Evolutionary conservation across 2,888 invertebrate species (phyloP).

Genomic region (Plebejus argus): DNA sequence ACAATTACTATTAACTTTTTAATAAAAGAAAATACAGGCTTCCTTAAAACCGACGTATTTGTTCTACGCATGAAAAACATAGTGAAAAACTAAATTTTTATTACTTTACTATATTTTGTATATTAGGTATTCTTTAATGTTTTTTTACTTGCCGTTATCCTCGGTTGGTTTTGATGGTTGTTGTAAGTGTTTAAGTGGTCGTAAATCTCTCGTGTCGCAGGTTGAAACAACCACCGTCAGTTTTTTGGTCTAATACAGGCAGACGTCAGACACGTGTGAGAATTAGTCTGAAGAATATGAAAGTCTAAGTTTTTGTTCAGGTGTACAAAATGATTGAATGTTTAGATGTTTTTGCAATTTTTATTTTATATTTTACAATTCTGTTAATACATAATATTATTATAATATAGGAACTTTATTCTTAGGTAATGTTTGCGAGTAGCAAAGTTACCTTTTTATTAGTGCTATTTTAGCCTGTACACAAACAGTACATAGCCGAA

Average conservation of each 20-base stretch:
- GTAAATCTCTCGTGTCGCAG: conserved; percentile 19
- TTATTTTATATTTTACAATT: not conserved
- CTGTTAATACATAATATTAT: not conserved
- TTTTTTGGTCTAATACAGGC: not conserved
- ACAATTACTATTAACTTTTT: too few relatives aligned
- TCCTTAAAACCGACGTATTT: not conserved
- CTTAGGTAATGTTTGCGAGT: too few relatives aligned
- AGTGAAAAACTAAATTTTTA: not conserved
- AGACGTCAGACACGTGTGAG: conserved; percentile 14
- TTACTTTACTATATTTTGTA: not conserved
- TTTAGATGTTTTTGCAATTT: not conserved
- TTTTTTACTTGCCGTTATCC: conserved; percentile 10
- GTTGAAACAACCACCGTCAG: conserved; percentile 4
- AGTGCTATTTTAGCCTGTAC: not conserved
- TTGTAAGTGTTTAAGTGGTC: conserved; percentile 18
- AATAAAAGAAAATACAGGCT: too few relatives aligned
- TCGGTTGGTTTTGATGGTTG: conserved; percentile 23
- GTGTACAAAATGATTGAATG: not conserved
- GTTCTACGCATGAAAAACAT: not conserved
- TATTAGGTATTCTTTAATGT: not conserved
- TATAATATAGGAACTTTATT: not conserved
- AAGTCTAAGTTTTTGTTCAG: conserved; percentile 1
- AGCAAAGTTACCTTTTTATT: too few relatives aligned
- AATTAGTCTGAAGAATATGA: not conserved
- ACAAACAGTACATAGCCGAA: not conserved